Percentiles rank a stretch among this genome's conserved stretches.
Evolutionary conservation across 92 coral and sea anemone species (phyloP).

Genomic region (Virgularia gustaviana): DNA sequence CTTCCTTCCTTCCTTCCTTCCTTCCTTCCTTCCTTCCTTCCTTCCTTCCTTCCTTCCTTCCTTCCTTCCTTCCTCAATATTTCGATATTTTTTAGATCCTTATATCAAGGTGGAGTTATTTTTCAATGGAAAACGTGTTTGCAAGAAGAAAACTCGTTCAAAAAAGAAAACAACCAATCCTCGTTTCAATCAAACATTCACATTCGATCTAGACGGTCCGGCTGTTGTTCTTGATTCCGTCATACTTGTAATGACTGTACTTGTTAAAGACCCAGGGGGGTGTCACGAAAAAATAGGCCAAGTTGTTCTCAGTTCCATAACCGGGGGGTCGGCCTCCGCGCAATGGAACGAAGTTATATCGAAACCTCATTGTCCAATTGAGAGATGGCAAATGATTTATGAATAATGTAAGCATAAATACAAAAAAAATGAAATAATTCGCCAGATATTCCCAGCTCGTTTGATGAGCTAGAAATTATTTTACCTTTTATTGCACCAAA

Average conservation of each 20-base stretch:
- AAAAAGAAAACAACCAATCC: constrained; percentile 96
- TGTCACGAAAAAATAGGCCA: constrained; percentile 98
- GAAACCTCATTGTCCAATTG: constrained; percentile 97
- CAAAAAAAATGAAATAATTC: no score
- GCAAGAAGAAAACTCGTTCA: constrained; percentile 94
- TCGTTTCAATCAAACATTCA: constrained; percentile 86
- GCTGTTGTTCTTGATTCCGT: constrained; percentile 75
- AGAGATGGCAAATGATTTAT: constrained; percentile 99
- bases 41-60: no score
- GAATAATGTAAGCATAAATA: no score
- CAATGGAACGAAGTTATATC: constrained; percentile 98
- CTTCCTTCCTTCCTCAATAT: not conserved
- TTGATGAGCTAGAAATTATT: no score
- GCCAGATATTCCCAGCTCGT: no score
- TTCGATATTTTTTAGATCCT: constrained; percentile 59
- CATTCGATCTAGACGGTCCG: constrained; percentile 81
- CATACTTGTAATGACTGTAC: constrained; percentile 76
- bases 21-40: no score
- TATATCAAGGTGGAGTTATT: constrained; percentile 91
- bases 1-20: not conserved
- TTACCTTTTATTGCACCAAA: no score
- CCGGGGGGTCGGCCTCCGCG: constrained; percentile 92
- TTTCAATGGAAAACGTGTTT: constrained; percentile 71
- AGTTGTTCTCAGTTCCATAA: constrained; percentile 81
- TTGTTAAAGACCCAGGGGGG: constrained; percentile 92